These are phyloP conservation scores for Chromoteleia sp. DNA, from an alignment of 2,888 invertebrate species.

Conservation along the genomic window DNA sequence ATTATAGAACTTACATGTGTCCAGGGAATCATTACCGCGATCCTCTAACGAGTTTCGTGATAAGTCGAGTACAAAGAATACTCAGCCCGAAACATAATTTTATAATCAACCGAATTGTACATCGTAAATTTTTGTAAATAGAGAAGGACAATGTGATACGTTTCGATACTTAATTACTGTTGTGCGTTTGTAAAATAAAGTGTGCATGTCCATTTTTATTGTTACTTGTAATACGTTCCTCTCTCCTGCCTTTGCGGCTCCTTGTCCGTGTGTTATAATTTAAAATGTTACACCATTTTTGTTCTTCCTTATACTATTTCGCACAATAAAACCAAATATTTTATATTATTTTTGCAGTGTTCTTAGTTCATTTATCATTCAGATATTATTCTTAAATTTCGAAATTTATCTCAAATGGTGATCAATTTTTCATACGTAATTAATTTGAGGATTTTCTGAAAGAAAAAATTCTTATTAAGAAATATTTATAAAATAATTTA, in stretches of 20 bases:
- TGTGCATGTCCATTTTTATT: conserved; percentile 8
- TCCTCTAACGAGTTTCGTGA: background rate
- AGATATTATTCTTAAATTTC: no score
- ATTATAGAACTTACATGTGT: conserved; percentile 38
- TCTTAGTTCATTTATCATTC: no score
- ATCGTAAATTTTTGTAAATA: conserved; percentile 57
- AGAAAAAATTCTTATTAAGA: no score
- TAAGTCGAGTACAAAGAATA: conserved; percentile 6
- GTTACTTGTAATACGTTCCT: background rate
- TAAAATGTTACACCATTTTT: no score
- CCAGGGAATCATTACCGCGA: conserved; percentile 7
- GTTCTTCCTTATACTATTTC: no score
- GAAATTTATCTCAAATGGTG: no score
- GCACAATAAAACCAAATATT: no score
- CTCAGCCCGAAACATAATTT: background rate
- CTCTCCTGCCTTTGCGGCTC: no score
- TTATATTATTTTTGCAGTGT: no score
- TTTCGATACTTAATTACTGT: conserved; percentile 49
- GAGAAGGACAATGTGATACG: conserved; percentile 44
- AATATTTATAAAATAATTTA: conserved; percentile 13
- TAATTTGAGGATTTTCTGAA: no score
- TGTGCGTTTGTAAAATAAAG: conserved; percentile 46
- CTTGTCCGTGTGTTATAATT: no score
- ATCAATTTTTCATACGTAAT: no score
- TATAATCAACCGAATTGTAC: conserved; percentile 19